Evolutionary conservation across 2,888 invertebrate genomes (phyloP).

Genomic region (Amiota minor): DNA sequence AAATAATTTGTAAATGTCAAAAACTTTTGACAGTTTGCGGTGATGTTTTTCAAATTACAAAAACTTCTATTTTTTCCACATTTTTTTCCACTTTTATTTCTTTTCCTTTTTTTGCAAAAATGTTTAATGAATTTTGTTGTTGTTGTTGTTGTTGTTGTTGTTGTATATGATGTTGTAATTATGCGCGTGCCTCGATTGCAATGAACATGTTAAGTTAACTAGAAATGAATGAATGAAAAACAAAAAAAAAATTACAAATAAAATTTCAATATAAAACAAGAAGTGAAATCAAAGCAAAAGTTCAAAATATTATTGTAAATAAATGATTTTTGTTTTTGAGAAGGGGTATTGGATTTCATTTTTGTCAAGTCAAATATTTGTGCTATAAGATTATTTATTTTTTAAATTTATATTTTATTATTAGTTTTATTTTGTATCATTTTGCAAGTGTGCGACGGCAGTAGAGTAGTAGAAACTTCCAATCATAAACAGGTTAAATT

Average conservation of each 20-base stretch:
- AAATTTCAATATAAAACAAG: neutral
- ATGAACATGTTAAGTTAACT: conserved; percentile 15
- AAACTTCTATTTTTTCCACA: neutral
- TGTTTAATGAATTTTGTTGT: neutral
- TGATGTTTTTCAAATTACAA: conserved; percentile 72
- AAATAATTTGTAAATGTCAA: conserved; percentile 73
- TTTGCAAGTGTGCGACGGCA: no score
- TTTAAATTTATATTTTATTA: no score
- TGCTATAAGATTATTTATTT: no score
- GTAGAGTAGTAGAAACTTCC: no score
- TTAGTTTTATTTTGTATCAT: neutral
- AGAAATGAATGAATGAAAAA: neutral
- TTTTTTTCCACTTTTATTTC: neutral
- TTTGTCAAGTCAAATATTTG: conserved; percentile 7
- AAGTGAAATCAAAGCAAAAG: no score
- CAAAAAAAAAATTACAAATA: neutral
- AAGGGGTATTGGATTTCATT: conserved; percentile 9
- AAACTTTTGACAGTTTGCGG: conserved; percentile 72
- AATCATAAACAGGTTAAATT: no score
- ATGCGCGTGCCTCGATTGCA: conserved; percentile 17
- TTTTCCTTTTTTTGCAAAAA: neutral
- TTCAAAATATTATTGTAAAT: no score
- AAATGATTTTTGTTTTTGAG: no score
- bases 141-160: conserved; percentile 13
- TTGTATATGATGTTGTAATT: conserved; percentile 18